A percentile compares a stretch with the other conserved stretches of the same genome.
phyloP scores from a whole-genome alignment of 2,797 vertebrate genomes.

The Sebastiscus albofasciatus region DNA sequence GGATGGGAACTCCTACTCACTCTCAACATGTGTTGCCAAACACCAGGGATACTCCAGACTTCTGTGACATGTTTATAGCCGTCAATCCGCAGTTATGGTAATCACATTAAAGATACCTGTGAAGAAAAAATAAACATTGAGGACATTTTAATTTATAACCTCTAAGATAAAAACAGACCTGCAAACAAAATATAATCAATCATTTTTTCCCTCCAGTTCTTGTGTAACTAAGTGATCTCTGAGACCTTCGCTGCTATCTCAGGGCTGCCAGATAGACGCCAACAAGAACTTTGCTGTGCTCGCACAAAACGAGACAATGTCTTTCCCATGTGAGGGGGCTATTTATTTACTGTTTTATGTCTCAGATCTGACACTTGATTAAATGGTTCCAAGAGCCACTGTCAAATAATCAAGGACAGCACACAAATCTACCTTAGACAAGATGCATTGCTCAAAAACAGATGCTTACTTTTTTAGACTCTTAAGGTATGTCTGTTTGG shows the following conservation, averaged over 20 bases:
- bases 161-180: constrained; percentile 47
- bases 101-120: constrained; percentile 50
- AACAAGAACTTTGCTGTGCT: constrained; percentile 37
- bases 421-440: constrained; percentile 36
- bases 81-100: constrained; percentile 48
- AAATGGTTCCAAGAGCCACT: constrained; percentile 34
- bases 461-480: constrained; percentile 54
- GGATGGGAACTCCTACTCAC: constrained; percentile 73
- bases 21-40: constrained; percentile 63
- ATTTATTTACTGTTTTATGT: constrained; percentile 47
- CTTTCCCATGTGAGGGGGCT: constrained; percentile 45
- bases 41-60: constrained; percentile 49
- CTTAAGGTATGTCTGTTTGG: constrained; percentile 32
- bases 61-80: constrained; percentile 57
- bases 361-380: constrained; percentile 38
- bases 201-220: constrained; percentile 22
- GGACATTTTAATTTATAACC: constrained; percentile 37
- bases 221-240: constrained; percentile 42
- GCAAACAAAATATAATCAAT: constrained; percentile 47
- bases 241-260: constrained; percentile 48
- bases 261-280: constrained; percentile 25
- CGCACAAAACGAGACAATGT: constrained; percentile 23
- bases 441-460: constrained; percentile 52
- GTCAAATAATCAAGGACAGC: constrained; percentile 47
- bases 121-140: constrained; percentile 25